Evolutionary conservation across 2,113 vertebrate genomes (phyloP).

Genomic region (Bucco capensis): DNA sequence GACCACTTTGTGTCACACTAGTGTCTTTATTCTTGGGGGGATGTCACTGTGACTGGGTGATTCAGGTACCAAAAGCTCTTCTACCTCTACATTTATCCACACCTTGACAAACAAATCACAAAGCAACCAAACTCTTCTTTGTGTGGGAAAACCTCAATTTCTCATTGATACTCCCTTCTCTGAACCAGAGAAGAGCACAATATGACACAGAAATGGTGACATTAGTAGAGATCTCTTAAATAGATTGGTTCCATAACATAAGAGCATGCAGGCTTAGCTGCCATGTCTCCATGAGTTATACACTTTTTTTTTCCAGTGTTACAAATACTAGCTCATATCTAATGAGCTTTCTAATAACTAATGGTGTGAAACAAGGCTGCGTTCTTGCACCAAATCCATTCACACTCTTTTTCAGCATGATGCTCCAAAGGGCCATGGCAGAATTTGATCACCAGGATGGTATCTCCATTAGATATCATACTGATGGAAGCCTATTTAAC

Average conservation of each 20-base stretch:
- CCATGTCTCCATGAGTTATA: background rate
- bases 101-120: background rate
- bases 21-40: background rate
- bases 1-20: rapidly evolving
- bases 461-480: rapidly evolving
- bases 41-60: background rate
- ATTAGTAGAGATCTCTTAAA: background rate
- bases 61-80: background rate
- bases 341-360: no score
- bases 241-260: background rate
- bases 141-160: background rate
- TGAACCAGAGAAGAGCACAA: background rate
- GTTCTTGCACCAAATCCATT: no score
- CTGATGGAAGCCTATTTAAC: background rate
- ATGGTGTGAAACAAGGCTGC: no score
- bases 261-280: background rate
- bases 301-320: background rate
- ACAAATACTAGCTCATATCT: background rate
- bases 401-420: no score
- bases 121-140: background rate
- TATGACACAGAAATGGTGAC: rapidly evolving
- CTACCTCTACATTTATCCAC: background rate
- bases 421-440: no score
- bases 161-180: background rate
- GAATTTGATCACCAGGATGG: no score